Evolutionary conservation across 2,113 vertebrate genomes (phyloP).

Genomic region (Actinemys pallida): DNA sequence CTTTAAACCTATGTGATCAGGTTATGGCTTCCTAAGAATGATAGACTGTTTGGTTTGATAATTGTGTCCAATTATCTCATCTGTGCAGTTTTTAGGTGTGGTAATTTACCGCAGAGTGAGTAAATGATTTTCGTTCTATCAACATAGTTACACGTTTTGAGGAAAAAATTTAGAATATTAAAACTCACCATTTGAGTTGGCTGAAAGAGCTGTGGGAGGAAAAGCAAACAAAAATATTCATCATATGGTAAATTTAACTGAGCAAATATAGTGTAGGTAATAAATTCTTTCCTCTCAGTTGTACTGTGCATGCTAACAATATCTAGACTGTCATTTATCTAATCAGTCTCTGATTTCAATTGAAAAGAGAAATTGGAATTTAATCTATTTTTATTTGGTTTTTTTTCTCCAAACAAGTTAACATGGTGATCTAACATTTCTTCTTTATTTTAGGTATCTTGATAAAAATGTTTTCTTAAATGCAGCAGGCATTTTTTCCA

Average conservation of each 20-base stretch:
- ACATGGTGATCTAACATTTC: background rate
- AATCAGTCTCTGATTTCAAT: background rate
- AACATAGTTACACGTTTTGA: background rate
- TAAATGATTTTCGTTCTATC: background rate
- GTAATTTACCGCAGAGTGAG: background rate
- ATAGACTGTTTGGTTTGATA: background rate
- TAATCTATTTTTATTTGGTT: background rate
- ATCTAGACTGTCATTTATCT: background rate
- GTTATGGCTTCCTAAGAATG: background rate
- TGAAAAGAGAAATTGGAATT: background rate
- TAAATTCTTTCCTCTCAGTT: background rate
- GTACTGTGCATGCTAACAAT: background rate
- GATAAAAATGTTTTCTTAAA: background rate
- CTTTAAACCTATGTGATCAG: background rate
- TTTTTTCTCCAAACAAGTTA: background rate
- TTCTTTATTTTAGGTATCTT: background rate
- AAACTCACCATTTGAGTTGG: conserved; percentile 91
- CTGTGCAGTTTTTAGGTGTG: background rate
- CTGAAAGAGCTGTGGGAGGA: conserved; percentile 85
- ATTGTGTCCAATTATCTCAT: background rate
- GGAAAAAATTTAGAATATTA: background rate
- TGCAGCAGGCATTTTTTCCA: background rate
- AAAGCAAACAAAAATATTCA: conserved; percentile 38
- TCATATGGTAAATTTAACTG: background rate
- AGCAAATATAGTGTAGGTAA: background rate